Base-by-base conservation (phyloP, 2,888 invertebrate species). In the Chalcosyrphus nemorum region DNA sequence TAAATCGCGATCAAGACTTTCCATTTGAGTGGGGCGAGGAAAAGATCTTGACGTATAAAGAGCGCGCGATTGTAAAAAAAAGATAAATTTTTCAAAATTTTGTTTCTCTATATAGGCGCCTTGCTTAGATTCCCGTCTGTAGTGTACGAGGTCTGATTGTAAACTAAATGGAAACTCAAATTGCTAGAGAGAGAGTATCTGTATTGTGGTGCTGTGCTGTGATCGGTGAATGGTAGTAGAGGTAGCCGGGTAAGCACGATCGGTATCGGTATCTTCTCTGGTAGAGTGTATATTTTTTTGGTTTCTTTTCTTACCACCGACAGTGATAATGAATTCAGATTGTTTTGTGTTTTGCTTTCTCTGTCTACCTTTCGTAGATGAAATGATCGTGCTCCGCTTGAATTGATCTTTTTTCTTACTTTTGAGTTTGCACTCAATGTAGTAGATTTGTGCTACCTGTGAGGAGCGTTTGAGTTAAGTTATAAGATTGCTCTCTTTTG, bases 1-100 rank as follows among this genome's bases (percentile, higher is more conserved):
- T 82, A 91, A 88, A 88, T 90, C 88, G 74, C 88, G 89, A 86
- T 89, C 88, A 82, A 90, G 86, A 63, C 84, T 86, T 86, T 89
- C 90, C 91, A 91, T 91, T 24, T 45, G 52, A n/a, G n/a, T n/a
- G n/a, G n/a, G n/a, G n/a, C n/a, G n/a, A 45, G 41, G 38, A 65
- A 77, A 61, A 56, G 77, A 82, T 72, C 82, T 82, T 81, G 76
- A 76, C 52, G 21, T 19, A n/a, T n/a, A n/a, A 21, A 19, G 41
- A 38, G 41, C 50, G 43, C 50, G 35, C 32, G 41, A 29, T 13
- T 7, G 4, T 32, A 7, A 29, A 32, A 32, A 24, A 15, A 65
- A 65, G 32, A 54, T 68, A 68, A 24, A 24, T n/a, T n/a, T 29
- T 29, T 29, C 29, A 45, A 50, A 52, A 21, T 19, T 68, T 47